These are phyloP conservation scores for Cardiocondyla obscurior DNA, from an alignment of 1,140 invertebrate species.

Conservation along the genomic window DNA sequence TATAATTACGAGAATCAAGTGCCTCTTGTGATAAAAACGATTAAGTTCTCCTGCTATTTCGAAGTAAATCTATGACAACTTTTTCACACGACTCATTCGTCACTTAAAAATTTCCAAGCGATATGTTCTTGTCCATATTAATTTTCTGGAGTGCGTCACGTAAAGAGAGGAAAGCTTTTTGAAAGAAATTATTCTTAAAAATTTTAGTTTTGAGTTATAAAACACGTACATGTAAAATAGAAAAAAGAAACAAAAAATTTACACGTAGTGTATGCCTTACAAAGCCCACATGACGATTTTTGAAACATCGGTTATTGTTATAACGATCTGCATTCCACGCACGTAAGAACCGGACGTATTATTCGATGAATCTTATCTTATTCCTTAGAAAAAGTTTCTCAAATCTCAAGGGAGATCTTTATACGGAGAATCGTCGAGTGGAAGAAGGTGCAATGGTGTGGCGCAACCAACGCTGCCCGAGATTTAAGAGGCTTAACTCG, in stretches of 20 bases:
- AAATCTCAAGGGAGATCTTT: constrained; percentile 62
- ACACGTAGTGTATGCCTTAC: neutral
- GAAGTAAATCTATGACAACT: neutral
- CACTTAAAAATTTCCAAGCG: neutral
- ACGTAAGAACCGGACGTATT: neutral
- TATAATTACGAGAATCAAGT: neutral
- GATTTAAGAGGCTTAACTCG: constrained; percentile 69
- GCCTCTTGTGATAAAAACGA: neutral
- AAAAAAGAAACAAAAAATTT: constrained; percentile 12
- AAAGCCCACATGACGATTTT: neutral
- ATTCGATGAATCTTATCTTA: constrained; percentile 36
- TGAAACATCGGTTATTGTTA: neutral
- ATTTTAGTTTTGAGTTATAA: neutral
- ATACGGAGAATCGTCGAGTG: constrained; percentile 39
- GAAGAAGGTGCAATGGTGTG: constrained; percentile 44
- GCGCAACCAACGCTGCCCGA: constrained; percentile 53
- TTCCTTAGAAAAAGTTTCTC: constrained; percentile 9
- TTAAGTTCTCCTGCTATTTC: neutral
- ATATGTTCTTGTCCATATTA: neutral
- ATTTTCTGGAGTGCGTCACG: neutral
- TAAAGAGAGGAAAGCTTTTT: neutral
- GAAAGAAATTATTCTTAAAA: neutral
- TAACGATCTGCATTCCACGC: neutral
- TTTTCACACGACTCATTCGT: neutral
- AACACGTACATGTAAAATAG: neutral